Base-by-base conservation (phyloP, 2,113 vertebrate genomes). In the Neolamprologus brichardi region DNA sequence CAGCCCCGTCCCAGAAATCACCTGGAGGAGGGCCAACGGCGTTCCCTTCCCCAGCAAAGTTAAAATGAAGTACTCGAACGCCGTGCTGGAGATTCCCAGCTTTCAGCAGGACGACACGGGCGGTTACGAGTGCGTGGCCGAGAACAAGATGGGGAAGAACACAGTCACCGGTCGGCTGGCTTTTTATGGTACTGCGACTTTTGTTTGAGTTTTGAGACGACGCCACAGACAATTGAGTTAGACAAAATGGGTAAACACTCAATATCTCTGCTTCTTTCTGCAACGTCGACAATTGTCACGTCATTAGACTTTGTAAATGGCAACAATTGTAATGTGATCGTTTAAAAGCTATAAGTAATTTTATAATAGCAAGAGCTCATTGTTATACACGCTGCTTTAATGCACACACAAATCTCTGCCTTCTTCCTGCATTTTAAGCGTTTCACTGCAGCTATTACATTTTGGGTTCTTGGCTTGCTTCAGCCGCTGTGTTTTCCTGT, bases 21-120 rank as follows among this genome's bases (percentile, higher is more conserved):
- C 97, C 41, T 99, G 98, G 98, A 97, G 97, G 92, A 97, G 98
- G 90, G 97, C 97, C 8, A 98, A 98, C 39, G 97, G 98, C 23
- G 93, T 97, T 80, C 97, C 97, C 1, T 97, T 99, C 89, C 96
- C 98, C 34, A 97, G 96, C 89, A 99, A 99, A 95, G 96, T 98
- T 79, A 97, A 96, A 79, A 92, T 97, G 96, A 97, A 96, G 90
- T 98, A 98, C 92, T 98, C 97, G 7, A 97, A 96, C 5, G 98
- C 96, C 2, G 96, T 99, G 87, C 96, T 99, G 86, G 98, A 99
- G 96, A 98, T 99, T 25, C 97, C 98, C 5, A 97, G 97, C 95
- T 98, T 99, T 93, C 98, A 99, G 49, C 98, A 98, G 93, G 98
- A 98, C 46, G 98, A 99, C 4, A 95, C 98, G 0, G 98, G 98